A percentile compares a stretch with the other conserved stretches of the same genome.
Conservation (phyloP, 1,140 invertebrate species). For the Sesamia nonagrioides region DNA sequence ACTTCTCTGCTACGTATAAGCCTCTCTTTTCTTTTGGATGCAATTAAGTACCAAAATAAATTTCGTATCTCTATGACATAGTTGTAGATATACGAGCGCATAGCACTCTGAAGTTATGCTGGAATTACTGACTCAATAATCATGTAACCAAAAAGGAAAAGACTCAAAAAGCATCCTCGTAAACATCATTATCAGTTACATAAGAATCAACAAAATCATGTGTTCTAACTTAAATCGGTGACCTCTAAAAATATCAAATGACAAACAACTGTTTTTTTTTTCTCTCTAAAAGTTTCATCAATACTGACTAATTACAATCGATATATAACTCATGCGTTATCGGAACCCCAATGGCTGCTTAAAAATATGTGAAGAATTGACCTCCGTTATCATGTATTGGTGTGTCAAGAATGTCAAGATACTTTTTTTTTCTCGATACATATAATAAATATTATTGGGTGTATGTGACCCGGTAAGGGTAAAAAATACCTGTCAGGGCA, state of each 20-base stretch:
- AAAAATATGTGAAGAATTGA: slow-evolving; percentile 12
- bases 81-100: too few species aligned
- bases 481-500: too few species aligned
- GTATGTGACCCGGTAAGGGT: too few species aligned
- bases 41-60: too few species aligned
- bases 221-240: slow-evolving; percentile 2
- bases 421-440: background rate
- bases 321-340: slow-evolving; percentile 33
- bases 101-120: too few species aligned
- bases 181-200: slow-evolving; percentile 5
- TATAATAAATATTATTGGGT: background rate
- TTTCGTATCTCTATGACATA: too few species aligned
- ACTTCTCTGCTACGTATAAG: too few species aligned
- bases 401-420: background rate
- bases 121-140: too few species aligned
- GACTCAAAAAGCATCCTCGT: background rate
- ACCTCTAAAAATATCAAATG: slow-evolving; percentile 16
- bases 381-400: slow-evolving; percentile 25
- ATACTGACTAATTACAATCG: slow-evolving; percentile 26
- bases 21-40: too few species aligned
- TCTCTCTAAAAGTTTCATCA: slow-evolving; percentile 16
- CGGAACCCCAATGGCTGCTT: slow-evolving; percentile 39
- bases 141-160: too few species aligned
- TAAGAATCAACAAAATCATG: slow-evolving; percentile 24
- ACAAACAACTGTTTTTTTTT: slow-evolving; percentile 29